Conservation (phyloP, 2,797 vertebrate species). For the Liasis olivaceus region DNA sequence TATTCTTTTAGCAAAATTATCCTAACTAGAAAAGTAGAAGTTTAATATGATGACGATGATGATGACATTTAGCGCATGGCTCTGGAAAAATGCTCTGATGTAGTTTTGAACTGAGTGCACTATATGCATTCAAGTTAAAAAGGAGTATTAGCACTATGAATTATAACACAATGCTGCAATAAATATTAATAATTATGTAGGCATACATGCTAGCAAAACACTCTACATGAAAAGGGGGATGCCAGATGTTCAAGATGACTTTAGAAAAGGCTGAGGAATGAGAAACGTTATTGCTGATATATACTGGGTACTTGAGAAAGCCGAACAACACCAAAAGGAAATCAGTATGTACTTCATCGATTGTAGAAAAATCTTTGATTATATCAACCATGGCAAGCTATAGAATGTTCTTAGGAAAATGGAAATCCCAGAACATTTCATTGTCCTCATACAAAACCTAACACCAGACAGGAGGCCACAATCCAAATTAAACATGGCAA, state of each 20-base stretch:
- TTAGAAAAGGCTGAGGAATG: background rate
- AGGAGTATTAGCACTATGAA: background rate
- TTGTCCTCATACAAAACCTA: background rate
- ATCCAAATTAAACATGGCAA: background rate
- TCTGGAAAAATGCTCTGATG: background rate
- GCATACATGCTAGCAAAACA: background rate
- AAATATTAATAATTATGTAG: background rate
- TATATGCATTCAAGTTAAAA: background rate
- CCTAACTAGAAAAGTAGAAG: conserved; percentile 50
- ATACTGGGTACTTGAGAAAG: background rate
- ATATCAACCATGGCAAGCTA: background rate
- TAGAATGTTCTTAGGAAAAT: background rate
- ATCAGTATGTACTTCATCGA: background rate
- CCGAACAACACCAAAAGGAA: background rate
- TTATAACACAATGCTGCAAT: background rate
- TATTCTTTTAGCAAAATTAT: conserved; percentile 57
- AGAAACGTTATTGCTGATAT: background rate
- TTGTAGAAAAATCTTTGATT: background rate
- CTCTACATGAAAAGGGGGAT: background rate
- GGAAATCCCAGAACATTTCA: background rate
- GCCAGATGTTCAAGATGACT: background rate
- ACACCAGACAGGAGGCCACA: background rate
- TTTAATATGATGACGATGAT: background rate
- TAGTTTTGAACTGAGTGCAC: background rate
- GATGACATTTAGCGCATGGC: background rate